Base-by-base conservation (phyloP, 2,888 invertebrate species). In the Tupiocoris notatus region DNA sequence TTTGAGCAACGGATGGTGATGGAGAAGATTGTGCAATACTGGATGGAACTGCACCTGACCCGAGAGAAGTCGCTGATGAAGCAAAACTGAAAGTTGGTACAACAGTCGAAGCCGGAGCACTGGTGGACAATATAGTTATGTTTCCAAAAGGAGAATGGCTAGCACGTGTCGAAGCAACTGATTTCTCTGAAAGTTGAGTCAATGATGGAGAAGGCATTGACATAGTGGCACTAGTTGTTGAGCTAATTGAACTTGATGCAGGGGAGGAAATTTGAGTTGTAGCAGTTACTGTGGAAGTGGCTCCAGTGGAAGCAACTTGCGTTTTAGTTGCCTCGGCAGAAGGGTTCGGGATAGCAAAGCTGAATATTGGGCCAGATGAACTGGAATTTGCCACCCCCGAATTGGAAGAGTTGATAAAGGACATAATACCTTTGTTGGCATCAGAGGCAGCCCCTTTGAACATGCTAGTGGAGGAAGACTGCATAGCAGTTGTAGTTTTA, bases 91-190 rank as follows among this genome's bases (percentile, higher is more conserved):
- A 39, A 7, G 39, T 39, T 12, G 12, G 12, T 39, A 3, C 39
- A 56, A 58, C n/a, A 6, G 77, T 25, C 1, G 62, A 20, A 54
- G 67, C 18, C 12, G 67, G 24, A 62, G 70, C 21, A 39, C 17
- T 68, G n/a, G n/a, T n/a, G n/a, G n/a, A n/a, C 62, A 62, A 62
- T 18, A 20, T 2, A 20, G 56, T 68, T n/a, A n/a, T n/a, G n/a
- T 75, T 75, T 18, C 79, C 79, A 71, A 79, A 80, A 39, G 71
- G 57, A 61, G 67, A 68, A 20, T 62, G n/a, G n/a, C n/a, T n/a
- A n/a, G n/a, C n/a, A n/a, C n/a, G n/a, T n/a, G n/a, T n/a, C n/a
- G n/a, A n/a, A n/a, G n/a, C n/a, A n/a, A n/a, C n/a, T n/a, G n/a
- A n/a, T n/a, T n/a, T n/a, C n/a, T n/a, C n/a, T n/a, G n/a, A n/a